Evolutionary conservation across 2,113 vertebrate genomes (phyloP).

Genomic region (Plecturocebus donacophilus): DNA sequence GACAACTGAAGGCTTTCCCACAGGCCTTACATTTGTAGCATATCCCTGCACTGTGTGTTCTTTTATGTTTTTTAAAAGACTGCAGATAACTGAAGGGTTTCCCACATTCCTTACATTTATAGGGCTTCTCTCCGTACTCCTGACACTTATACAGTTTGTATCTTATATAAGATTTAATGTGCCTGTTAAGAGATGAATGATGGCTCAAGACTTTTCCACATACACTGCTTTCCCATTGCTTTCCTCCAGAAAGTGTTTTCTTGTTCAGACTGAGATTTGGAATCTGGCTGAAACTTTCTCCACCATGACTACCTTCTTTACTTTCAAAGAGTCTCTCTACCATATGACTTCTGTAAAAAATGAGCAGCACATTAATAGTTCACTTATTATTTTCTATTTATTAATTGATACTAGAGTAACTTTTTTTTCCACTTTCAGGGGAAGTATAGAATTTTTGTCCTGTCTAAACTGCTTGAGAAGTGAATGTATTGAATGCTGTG

Average conservation of each 20-base stretch:
- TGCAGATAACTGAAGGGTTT: constrained; percentile 55
- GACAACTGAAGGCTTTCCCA: constrained; percentile 29
- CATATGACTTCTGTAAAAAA: background rate
- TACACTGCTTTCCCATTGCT: background rate
- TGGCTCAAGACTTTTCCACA: constrained; percentile 51
- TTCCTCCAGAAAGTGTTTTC: background rate
- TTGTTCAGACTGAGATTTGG: background rate
- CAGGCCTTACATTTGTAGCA: constrained; percentile 53
- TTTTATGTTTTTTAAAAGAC: constrained; percentile 57
- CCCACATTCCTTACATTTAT: constrained; percentile 57
- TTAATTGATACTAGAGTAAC: background rate
- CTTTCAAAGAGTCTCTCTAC: background rate
- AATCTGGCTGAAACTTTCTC: background rate
- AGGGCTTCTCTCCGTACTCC: constrained; percentile 47
- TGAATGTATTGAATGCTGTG: background rate
- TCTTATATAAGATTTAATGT: constrained; percentile 4
- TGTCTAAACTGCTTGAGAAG: background rate
- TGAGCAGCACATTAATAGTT: background rate
- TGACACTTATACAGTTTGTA: constrained; percentile 22
- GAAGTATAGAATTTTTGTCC: background rate
- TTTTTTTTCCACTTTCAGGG: background rate
- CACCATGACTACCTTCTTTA: background rate
- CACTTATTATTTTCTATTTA: background rate
- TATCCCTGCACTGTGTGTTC: constrained; percentile 59
- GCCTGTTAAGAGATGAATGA: constrained; percentile 28